Conservation (phyloP, 2,888 invertebrate genomes). For the Byasa hedistus region DNA sequence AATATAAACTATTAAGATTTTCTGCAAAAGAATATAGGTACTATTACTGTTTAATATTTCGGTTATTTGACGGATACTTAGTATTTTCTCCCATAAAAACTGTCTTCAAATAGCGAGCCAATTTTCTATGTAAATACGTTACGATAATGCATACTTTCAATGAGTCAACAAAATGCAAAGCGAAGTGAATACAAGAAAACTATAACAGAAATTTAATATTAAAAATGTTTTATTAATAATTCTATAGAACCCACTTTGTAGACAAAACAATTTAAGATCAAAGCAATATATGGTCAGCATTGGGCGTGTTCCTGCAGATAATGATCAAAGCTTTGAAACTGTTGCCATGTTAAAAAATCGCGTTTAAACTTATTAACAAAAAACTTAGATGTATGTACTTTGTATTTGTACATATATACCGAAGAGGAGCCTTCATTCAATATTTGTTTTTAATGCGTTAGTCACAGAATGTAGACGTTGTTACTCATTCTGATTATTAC, state of each 20-base stretch:
- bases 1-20: no score
- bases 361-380: not conserved
- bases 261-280: not conserved
- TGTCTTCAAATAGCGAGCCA: no score
- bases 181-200: not conserved
- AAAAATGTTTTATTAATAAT: not conserved
- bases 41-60: no score
- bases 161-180: not conserved
- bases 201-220: not conserved
- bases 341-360: not conserved
- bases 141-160: no score
- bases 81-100: no score
- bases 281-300: not conserved
- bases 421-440: conserved; percentile 31
- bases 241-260: not conserved
- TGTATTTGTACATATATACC: conserved; percentile 17
- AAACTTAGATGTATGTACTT: conserved; percentile 5
- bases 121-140: no score
- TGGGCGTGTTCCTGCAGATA: no score
- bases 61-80: no score
- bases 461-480: conserved; percentile 30
- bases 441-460: conserved; percentile 37
- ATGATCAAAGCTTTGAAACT: not conserved
- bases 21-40: no score
- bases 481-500: conserved; percentile 31